These are phyloP conservation scores for Leptocoma aspasia DNA, from an alignment of 2,113 vertebrate genomes.

Conservation along the genomic window DNA sequence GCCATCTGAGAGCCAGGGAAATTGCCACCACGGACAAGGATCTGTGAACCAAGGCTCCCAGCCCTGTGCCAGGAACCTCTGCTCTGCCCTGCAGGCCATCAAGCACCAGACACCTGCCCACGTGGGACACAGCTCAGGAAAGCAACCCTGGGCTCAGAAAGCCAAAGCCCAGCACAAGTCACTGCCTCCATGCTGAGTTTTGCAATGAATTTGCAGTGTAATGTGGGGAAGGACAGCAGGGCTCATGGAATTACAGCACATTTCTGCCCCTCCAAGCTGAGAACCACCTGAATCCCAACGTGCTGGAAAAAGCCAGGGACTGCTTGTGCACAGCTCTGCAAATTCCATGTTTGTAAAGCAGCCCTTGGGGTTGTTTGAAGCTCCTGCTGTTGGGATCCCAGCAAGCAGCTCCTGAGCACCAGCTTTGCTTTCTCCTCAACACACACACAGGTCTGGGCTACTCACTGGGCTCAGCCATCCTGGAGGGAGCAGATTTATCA, in stretches of 20 bases:
- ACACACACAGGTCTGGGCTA: neutral
- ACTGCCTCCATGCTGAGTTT: neutral
- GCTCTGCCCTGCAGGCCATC: neutral
- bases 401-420: neutral
- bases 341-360: neutral
- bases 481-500: neutral
- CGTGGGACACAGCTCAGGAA: accelerated
- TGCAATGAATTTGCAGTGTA: neutral
- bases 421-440: neutral
- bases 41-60: neutral
- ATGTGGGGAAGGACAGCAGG: neutral
- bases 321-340: neutral
- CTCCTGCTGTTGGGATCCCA: neutral
- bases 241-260: neutral
- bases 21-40: neutral
- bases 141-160: neutral
- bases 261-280: neutral
- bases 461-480: neutral
- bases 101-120: accelerated
- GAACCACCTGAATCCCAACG: neutral
- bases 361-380: neutral
- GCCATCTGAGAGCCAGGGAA: neutral
- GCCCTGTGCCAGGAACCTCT: neutral
- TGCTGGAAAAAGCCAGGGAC: neutral
- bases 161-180: neutral